Conservation (phyloP, 2,113 vertebrate genomes). For the Menura novaehollandiae region DNA sequence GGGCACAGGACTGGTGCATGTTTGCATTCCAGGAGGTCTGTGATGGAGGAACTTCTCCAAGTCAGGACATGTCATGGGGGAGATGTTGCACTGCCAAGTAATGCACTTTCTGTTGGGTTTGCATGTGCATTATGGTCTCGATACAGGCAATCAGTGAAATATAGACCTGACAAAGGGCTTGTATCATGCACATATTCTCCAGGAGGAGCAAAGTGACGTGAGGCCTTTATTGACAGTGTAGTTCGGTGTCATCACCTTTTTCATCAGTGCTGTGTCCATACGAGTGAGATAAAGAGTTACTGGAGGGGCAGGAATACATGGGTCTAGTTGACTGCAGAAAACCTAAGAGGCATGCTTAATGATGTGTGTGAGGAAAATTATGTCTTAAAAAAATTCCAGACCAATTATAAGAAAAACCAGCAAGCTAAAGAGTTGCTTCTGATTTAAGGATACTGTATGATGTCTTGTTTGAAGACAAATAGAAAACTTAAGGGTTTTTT, state of each 20-base stretch:
- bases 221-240: background rate
- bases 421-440: background rate
- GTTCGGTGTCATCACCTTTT: background rate
- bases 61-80: fast-evolving
- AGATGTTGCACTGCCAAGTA: background rate
- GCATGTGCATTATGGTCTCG: background rate
- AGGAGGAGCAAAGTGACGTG: background rate
- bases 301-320: background rate
- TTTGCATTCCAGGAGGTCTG: background rate
- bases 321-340: background rate
- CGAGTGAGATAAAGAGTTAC: background rate
- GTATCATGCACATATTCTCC: fast-evolving
- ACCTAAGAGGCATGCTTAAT: background rate
- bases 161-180: background rate
- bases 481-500: background rate
- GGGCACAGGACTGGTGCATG: background rate
- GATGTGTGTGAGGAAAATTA: background rate
- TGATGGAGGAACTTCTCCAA: background rate
- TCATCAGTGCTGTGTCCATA: background rate
- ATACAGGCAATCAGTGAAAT: background rate
- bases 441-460: background rate
- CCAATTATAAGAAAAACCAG: background rate
- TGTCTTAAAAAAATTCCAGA: background rate
- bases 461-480: background rate
- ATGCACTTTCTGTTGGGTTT: background rate